A percentile compares a stretch with the other conserved stretches of the same genome.
Conservation (phyloP, 2,888 invertebrate species). For the Phengaris alcon region DNA sequence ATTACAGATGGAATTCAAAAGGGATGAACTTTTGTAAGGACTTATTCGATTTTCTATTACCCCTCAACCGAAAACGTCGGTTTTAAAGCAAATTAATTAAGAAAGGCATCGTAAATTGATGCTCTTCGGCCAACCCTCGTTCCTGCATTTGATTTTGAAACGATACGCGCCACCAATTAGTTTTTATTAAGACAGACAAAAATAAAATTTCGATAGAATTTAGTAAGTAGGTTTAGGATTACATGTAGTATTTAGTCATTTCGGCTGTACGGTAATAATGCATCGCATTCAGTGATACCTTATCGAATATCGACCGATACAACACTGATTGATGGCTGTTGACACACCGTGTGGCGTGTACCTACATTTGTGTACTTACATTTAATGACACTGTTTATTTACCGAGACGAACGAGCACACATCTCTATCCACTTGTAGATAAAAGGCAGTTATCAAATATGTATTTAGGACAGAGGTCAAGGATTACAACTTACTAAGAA, state of each 20-base stretch:
- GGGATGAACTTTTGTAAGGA: not conserved
- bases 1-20: not conserved
- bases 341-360: not conserved
- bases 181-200: not conserved
- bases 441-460: not conserved
- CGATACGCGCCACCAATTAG: not conserved
- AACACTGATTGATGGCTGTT: not conserved
- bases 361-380: not conserved
- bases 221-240: too few species aligned
- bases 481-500: not conserved
- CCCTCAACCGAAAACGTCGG: not conserved
- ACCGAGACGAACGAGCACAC: not conserved
- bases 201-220: too few species aligned
- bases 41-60: not conserved
- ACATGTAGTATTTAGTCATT: not conserved
- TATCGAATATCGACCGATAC: not conserved
- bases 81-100: not conserved
- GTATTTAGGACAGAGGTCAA: not conserved
- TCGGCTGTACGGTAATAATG: not conserved
- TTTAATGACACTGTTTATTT: slow-evolving; percentile 1
- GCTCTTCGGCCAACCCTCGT: not conserved
- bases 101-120: not conserved
- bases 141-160: not conserved
- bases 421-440: not conserved
- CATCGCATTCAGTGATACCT: not conserved